phyloP scores from a whole-genome alignment of 1,140 invertebrate genomes.

The Drosophila neocordata region DNA sequence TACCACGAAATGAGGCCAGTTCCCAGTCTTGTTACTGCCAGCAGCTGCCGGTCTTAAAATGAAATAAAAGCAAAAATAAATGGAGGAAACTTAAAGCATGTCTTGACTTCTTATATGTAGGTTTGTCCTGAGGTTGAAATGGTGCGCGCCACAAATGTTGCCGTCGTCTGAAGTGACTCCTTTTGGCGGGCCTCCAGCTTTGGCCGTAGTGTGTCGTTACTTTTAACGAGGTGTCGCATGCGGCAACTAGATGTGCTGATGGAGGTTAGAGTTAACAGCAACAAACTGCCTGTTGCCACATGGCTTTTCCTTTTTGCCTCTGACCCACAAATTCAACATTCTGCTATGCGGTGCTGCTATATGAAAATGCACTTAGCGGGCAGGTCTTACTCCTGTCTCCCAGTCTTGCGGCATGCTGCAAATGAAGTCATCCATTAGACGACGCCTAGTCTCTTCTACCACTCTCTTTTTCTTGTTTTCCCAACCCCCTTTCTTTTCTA shows the following conservation, averaged over 20 bases:
- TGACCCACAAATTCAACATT: neutral
- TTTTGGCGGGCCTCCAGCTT: slow-evolving; percentile 36
- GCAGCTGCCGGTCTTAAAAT: slow-evolving; percentile 17
- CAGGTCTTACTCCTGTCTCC: slow-evolving; percentile 27
- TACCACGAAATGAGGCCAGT: slow-evolving; percentile 68
- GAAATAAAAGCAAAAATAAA: slow-evolving; percentile 13
- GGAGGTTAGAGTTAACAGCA: no score
- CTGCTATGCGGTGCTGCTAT: neutral
- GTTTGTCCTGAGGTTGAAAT: slow-evolving; percentile 33
- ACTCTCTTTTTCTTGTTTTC: neutral
- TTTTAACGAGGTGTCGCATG: slow-evolving; percentile 80
- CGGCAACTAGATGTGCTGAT: slow-evolving; percentile 47
- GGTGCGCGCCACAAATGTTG: slow-evolving; percentile 39
- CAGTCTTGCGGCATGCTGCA: slow-evolving; percentile 66
- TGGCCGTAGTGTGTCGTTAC: slow-evolving; percentile 67
- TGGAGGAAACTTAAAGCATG: slow-evolving; percentile 73
- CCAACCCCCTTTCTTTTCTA: neutral
- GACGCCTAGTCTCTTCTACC: slow-evolving; percentile 38
- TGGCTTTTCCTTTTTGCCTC: neutral
- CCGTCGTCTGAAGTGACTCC: slow-evolving; percentile 52
- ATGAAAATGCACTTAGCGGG: slow-evolving; percentile 71
- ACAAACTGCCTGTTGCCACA: slow-evolving; percentile 65
- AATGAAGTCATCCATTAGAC: slow-evolving; percentile 80
- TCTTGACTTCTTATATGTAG: slow-evolving; percentile 30
- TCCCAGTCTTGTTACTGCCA: slow-evolving; percentile 27